Conservation (phyloP, 2,113 vertebrate species). For the Lynx canadensis region DNA sequence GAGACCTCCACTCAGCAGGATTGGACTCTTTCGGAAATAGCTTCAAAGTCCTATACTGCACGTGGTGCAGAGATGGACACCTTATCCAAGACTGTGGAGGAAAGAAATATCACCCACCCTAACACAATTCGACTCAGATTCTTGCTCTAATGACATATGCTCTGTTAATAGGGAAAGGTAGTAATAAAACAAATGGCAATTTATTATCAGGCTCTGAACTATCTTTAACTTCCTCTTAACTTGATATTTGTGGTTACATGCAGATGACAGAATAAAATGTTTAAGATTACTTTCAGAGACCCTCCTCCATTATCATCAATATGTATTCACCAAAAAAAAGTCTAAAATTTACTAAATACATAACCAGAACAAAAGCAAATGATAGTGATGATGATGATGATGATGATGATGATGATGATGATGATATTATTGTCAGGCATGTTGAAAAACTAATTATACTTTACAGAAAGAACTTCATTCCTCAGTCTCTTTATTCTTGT, state of each 20-base stretch:
- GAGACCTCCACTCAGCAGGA: neutral
- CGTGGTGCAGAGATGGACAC: neutral
- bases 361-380: neutral
- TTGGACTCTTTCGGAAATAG: neutral
- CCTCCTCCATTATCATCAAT: neutral
- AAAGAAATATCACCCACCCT: neutral
- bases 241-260: conserved; percentile 39
- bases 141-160: neutral
- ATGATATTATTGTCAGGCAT: neutral
- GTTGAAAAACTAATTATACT: neutral
- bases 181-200: conserved; percentile 21
- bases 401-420: neutral
- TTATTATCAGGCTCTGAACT: neutral
- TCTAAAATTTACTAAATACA: neutral
- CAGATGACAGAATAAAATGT: conserved; percentile 15
- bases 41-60: neutral
- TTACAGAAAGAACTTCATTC: conserved; percentile 3
- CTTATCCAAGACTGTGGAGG: neutral
- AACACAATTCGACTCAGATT: neutral
- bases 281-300: neutral
- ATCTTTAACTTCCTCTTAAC: neutral
- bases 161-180: conserved; percentile 1
- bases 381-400: neutral
- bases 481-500: neutral
- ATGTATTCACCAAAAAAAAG: neutral